phyloP scores from a whole-genome alignment of 2,888 invertebrate species.

The Pollenia labialis region DNA sequence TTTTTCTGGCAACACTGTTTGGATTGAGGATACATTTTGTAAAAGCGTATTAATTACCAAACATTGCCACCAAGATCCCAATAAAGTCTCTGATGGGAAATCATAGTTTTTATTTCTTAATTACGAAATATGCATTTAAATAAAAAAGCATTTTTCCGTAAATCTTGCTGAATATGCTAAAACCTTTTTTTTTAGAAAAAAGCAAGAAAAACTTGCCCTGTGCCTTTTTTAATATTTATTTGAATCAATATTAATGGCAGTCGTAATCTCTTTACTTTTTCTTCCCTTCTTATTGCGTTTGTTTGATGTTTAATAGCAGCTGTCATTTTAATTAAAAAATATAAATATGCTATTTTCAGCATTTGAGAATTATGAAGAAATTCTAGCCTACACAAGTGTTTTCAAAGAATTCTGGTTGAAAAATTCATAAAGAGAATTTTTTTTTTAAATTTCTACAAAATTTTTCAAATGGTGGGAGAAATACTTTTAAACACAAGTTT shows the following conservation, averaged over 20 bases:
- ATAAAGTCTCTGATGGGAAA: too few relatives aligned
- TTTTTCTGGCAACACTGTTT: too few relatives aligned
- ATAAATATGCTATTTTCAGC: not conserved
- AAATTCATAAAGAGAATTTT: not conserved
- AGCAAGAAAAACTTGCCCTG: too few relatives aligned
- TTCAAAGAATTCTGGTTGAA: not conserved
- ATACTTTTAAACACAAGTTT: not conserved
- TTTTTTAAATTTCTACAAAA: not conserved
- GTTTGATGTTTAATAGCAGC: conserved; percentile 41
- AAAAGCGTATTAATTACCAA: too few relatives aligned
- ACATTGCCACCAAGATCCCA: too few relatives aligned
- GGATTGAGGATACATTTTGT: too few relatives aligned
- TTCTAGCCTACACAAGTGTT: not conserved
- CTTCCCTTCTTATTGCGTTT: not conserved
- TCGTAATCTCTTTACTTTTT: conserved; percentile 12
- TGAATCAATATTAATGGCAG: conserved; percentile 31
- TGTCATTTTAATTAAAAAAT: not conserved
- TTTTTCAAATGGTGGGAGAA: not conserved
- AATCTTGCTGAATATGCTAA: too few relatives aligned
- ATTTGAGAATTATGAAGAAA: too few relatives aligned
- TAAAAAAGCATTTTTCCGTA: too few relatives aligned
- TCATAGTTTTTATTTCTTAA: too few relatives aligned
- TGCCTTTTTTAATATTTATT: not conserved
- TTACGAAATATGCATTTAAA: too few relatives aligned
- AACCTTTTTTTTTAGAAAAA: too few relatives aligned